Base-by-base conservation (phyloP, 2,888 invertebrate genomes). In the Chaetogeoica ovagalla region DNA sequence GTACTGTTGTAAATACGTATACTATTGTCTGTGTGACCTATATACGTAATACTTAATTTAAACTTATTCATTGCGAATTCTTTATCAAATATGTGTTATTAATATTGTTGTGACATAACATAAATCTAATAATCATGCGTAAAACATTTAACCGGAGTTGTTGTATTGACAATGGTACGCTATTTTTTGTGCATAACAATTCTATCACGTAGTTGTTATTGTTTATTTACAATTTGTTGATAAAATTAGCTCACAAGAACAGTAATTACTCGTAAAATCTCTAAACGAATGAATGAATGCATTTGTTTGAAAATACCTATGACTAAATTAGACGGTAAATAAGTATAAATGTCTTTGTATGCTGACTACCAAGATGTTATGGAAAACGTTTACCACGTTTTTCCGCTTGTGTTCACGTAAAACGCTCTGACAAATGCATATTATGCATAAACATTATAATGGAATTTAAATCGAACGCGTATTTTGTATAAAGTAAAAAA, bases 401-500 rank as follows among this genome's bases (percentile, higher is more conserved):
- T 19, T 13, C 11, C n/a, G 9, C 21, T 37, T 11, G 23, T 43
- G 4, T 43, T 60, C 5, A 9, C 59, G 13, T 30, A 23, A 72
- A 17, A 30, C 19, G 5, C 19, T 19, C 23, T 6, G 4, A 55
- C 52, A 55, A 52, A 55, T 11, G 21, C 2, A 55, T 55, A 55
- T 21, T 55, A 30, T 63, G 37, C 37, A 55, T 55, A 52, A n/a
- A 30, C 37, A 17, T 55, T 48, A 9, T 43, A 13, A 19, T 48
- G 48, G 13, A 37, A 62, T 62, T 72, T 23, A 23, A 72, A 39
- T 72, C 11, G 15, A 11, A 1, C 7, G 17, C 63, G 21, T 65
- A n/a, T 74, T 74, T 48, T 6, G 3, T n/a, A n/a, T 21, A 73
- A 62, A 62, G 48, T 37, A 13, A 8, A n/a, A 71, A 55, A 69